Evolutionary conservation across 2,888 invertebrate genomes (phyloP).

Genomic region (Lasioglossum marginatum): DNA sequence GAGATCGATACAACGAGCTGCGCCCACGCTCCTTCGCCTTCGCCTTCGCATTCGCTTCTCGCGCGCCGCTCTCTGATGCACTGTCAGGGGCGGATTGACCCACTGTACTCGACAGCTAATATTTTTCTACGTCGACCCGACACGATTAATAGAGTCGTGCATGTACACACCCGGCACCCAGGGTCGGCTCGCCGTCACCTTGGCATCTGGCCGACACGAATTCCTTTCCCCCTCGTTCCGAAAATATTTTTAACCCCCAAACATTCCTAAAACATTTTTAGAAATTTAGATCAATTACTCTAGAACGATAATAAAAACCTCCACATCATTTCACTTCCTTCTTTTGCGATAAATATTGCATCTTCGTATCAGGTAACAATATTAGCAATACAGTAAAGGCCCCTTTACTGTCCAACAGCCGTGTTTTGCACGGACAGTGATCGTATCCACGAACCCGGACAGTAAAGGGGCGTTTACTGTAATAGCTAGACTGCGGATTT

Average conservation of each 20-base stretch:
- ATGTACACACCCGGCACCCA: not conserved
- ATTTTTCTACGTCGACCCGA: conserved; percentile 41
- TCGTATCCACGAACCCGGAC: too few species aligned
- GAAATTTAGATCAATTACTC: too few species aligned
- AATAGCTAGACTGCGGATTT: too few species aligned
- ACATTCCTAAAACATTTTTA: not conserved
- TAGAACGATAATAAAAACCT: too few species aligned
- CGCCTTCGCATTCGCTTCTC: conserved; percentile 39
- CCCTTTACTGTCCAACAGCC: too few species aligned
- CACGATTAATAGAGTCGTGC: conserved; percentile 15
- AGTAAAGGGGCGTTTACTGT: too few species aligned
- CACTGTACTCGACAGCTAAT: conserved; percentile 49
- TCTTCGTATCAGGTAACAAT: too few species aligned
- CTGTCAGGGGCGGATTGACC: conserved; percentile 71
- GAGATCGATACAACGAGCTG: conserved; percentile 79
- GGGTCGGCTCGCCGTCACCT: not conserved
- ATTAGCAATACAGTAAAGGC: too few species aligned
- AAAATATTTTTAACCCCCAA: not conserved
- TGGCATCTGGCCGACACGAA: not conserved
- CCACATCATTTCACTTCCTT: too few species aligned
- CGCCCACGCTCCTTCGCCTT: conserved; percentile 78
- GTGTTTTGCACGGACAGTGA: too few species aligned
- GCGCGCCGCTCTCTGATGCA: conserved; percentile 72
- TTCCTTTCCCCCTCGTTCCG: not conserved
- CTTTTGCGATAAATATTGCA: too few species aligned